A percentile compares a stretch with the other conserved stretches of the same genome.
phyloP scores from a whole-genome alignment of 2,797 vertebrate genomes.

The Halcyon leucocephala region DNA sequence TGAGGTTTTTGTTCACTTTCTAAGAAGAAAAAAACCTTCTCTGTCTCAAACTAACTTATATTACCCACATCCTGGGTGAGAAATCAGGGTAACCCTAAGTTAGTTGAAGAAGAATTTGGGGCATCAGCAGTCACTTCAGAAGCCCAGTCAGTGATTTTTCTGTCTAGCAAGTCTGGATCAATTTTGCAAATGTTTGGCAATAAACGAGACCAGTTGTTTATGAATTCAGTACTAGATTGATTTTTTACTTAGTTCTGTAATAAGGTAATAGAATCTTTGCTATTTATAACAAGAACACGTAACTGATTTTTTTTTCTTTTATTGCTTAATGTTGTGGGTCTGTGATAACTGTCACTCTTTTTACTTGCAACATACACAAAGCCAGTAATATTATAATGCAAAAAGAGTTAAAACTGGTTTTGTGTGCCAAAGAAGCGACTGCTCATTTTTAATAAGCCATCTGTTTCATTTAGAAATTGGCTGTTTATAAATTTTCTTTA shows the following conservation, averaged over 20 bases:
- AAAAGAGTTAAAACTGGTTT: background rate
- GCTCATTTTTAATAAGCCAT: constrained; percentile 71
- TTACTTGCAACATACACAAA: constrained; percentile 13
- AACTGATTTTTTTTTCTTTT: background rate
- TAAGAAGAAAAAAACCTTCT: background rate
- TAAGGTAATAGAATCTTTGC: background rate
- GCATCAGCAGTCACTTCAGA: background rate
- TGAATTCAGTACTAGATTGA: background rate
- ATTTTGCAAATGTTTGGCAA: background rate
- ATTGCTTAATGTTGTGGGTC: background rate
- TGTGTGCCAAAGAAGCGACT: constrained; percentile 45
- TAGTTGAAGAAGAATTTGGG: background rate
- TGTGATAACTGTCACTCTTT: constrained; percentile 5
- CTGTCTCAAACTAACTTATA: background rate
- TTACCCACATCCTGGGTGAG: background rate
- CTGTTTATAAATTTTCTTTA: constrained; percentile 57
- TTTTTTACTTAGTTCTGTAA: background rate
- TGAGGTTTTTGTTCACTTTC: background rate
- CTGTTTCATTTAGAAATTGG: constrained; percentile 64
- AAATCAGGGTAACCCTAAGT: background rate
- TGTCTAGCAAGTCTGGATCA: background rate
- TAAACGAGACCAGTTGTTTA: background rate
- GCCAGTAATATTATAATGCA: constrained; percentile 4
- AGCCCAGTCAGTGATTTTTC: background rate
- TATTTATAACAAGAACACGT: background rate